These are phyloP conservation scores for Pipistrellus kuhlii DNA, from an alignment of 2,797 vertebrate genomes.

Conservation along the genomic window DNA sequence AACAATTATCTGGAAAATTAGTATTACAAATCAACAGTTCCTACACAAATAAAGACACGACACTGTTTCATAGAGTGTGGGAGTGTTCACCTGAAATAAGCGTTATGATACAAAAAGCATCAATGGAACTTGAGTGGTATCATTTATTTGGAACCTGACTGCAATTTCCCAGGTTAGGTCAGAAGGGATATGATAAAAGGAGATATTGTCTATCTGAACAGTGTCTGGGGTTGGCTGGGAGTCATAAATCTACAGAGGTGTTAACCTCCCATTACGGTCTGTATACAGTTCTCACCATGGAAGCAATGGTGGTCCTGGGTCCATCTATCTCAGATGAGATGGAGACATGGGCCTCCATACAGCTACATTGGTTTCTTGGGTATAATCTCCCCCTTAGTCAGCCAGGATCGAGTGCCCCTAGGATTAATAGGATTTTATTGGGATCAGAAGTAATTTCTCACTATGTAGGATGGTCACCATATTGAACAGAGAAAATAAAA, in stretches of 20 bases:
- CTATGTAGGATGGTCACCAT: not conserved
- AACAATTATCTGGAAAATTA: conserved; percentile 77
- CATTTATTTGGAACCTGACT: conserved; percentile 34
- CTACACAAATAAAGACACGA: not conserved
- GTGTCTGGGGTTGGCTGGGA: not conserved
- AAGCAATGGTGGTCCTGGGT: not conserved
- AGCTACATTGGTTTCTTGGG: not conserved
- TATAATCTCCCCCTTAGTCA: not conserved
- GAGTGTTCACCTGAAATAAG: conserved; percentile 27
- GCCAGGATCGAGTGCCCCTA: not conserved
- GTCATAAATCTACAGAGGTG: conserved; percentile 29
- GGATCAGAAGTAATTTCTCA: not conserved
- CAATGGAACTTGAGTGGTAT: not conserved
- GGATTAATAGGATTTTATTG: not conserved
- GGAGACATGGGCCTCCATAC: not conserved
- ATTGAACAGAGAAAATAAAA: conserved; percentile 29
- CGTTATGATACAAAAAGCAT: conserved; percentile 50
- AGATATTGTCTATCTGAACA: conserved; percentile 19
- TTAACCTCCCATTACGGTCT: conserved; percentile 35
- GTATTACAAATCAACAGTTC: conserved; percentile 67
- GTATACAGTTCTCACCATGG: not conserved
- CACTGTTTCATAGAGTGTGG: conserved; percentile 11
- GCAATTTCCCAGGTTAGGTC: conserved; percentile 32
- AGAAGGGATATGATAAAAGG: conserved; percentile 29
- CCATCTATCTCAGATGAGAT: not conserved